Evolutionary conservation across 2,797 vertebrate species (phyloP).

Genomic region (Chlorospingus flavigularis): DNA sequence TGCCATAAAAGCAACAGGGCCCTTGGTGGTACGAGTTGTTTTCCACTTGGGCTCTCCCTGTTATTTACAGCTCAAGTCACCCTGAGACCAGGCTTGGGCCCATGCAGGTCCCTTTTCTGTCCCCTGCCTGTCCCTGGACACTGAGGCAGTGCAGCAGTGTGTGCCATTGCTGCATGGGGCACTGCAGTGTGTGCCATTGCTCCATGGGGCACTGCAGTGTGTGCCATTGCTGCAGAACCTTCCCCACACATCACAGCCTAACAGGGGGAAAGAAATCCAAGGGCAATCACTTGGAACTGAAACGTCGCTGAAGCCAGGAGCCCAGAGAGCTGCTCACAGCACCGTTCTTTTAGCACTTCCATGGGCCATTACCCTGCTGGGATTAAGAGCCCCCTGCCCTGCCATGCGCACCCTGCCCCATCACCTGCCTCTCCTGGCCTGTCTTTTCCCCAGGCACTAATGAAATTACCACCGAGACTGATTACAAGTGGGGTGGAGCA

Average conservation of each 20-base stretch:
- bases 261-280: neutral
- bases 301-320: neutral
- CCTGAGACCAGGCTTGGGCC: neutral
- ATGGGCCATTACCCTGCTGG: constrained; percentile 38
- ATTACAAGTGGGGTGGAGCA: constrained; percentile 23
- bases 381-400: neutral
- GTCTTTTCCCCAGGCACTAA: constrained; percentile 54
- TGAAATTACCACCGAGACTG: constrained; percentile 25
- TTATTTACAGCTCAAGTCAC: neutral
- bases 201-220: too few species aligned
- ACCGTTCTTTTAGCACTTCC: constrained; percentile 35
- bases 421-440: neutral
- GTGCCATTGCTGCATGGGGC: neutral
- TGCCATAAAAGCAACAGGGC: fast-evolving
- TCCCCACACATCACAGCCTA: neutral
- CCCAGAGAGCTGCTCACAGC: neutral
- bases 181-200: neutral
- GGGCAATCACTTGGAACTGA: neutral
- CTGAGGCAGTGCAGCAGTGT: neutral
- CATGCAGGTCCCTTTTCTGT: neutral
- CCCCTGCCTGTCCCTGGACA: fast-evolving
- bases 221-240: neutral
- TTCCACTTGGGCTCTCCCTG: neutral
- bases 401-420: neutral
- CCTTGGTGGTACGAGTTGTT: neutral